Conservation (phyloP, 1,140 invertebrate genomes). For the Philopotamus ludificatus region DNA sequence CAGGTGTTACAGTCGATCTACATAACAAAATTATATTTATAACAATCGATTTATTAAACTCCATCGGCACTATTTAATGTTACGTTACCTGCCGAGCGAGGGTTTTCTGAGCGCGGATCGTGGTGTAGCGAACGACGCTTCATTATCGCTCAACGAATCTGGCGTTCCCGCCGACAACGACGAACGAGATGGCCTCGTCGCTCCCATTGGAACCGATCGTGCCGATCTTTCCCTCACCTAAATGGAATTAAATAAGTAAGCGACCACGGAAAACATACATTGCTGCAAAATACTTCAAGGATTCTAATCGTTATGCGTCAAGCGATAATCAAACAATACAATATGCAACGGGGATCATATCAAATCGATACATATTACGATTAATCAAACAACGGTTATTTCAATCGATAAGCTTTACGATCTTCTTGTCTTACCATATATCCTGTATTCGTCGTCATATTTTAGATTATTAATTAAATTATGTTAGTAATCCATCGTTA, state of each 20-base stretch:
- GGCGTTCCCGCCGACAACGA: constrained; percentile 79
- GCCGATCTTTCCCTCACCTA: constrained; percentile 87
- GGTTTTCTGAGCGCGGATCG: constrained; percentile 61
- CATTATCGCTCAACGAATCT: constrained; percentile 84
- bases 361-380: background rate
- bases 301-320: no score
- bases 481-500: no score
- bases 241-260: no score
- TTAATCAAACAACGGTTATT: background rate
- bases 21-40: constrained; percentile 25
- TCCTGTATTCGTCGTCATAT: no score
- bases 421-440: no score
- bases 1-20: constrained; percentile 62
- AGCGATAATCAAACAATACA: background rate
- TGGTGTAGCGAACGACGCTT: constrained; percentile 68
- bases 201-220: constrained; percentile 80
- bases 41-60: background rate
- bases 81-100: constrained; percentile 55
- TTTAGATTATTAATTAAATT: no score
- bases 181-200: constrained; percentile 65
- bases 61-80: background rate
- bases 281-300: background rate
- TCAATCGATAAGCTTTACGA: no score
- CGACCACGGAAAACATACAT: no score
- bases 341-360: background rate